Conservation (phyloP, 2,888 invertebrate species). For the Cephus nigrinus region DNA sequence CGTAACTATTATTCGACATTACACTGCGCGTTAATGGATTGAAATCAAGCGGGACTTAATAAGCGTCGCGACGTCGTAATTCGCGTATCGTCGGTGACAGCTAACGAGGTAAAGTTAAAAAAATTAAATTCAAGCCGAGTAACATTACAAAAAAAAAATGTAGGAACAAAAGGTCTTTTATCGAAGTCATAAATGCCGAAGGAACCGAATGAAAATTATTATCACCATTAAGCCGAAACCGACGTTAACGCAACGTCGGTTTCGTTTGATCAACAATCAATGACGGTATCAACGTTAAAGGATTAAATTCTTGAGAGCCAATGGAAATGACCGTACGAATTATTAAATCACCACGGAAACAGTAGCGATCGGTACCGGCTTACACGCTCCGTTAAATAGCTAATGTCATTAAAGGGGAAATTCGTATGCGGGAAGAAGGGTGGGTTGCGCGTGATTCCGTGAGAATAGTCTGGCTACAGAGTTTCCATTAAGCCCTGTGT, state of each 20-base stretch:
- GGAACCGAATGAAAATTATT: neutral
- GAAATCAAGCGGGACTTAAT: too few relatives aligned
- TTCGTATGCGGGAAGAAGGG: neutral
- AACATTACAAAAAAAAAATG: neutral
- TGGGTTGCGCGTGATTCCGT: neutral
- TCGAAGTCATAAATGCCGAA: too few relatives aligned
- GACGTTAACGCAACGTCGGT: neutral
- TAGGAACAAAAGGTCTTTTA: too few relatives aligned
- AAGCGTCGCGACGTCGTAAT: too few relatives aligned
- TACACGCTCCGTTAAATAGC: slow-evolving; percentile 18
- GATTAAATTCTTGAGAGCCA: neutral
- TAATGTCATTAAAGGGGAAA: neutral
- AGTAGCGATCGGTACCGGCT: slow-evolving; percentile 17
- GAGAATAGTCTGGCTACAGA: neutral
- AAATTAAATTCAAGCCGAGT: neutral
- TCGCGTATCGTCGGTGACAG: too few relatives aligned
- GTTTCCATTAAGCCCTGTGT: neutral
- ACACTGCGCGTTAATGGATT: too few relatives aligned
- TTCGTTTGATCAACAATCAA: neutral
- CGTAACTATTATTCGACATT: too few relatives aligned
- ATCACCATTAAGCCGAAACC: too few relatives aligned
- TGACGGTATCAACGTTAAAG: neutral
- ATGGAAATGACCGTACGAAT: slow-evolving; percentile 6
- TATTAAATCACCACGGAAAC: slow-evolving; percentile 16
- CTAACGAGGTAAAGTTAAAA: too few relatives aligned